phyloP scores from a whole-genome alignment of 2,797 vertebrate species.

The Rhinichthys osculus region DNA sequence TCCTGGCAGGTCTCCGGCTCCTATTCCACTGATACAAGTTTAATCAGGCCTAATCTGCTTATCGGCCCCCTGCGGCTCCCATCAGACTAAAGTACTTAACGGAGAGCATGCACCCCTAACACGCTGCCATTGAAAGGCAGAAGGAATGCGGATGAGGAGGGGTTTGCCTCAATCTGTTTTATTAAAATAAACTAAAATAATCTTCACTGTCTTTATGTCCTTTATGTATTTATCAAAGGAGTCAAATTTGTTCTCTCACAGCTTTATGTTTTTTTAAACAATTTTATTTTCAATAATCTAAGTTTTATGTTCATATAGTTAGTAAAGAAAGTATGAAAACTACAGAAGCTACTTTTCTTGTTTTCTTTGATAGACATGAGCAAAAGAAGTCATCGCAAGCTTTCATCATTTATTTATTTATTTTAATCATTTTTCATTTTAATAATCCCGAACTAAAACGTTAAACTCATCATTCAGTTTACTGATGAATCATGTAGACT shows the following conservation, averaged over 20 bases:
- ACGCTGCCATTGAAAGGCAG: constrained; percentile 76
- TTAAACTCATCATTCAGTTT: background rate
- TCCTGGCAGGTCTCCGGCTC: constrained; percentile 79
- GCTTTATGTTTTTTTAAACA: background rate
- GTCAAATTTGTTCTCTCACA: background rate
- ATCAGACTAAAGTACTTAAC: constrained; percentile 80
- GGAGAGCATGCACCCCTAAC: constrained; percentile 74
- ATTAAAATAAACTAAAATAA: constrained; percentile 70
- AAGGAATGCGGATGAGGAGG: constrained; percentile 66
- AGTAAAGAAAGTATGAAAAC: background rate
- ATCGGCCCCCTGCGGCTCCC: constrained; percentile 78
- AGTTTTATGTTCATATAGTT: background rate
- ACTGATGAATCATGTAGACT: background rate
- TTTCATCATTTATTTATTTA: background rate
- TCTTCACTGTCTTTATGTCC: constrained; percentile 22
- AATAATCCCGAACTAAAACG: background rate
- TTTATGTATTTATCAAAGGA: background rate
- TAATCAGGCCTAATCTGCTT: constrained; percentile 88
- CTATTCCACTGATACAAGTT: constrained; percentile 84
- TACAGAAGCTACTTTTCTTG: background rate
- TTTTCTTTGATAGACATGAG: background rate
- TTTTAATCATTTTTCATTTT: background rate
- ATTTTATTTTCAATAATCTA: background rate
- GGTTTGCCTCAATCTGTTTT: constrained; percentile 72
- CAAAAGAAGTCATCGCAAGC: background rate